Percentiles rank a stretch among this genome's conserved stretches.
These are phyloP conservation scores for Leistus spinibarbis DNA, from an alignment of 2,888 invertebrate genomes.

Conservation along the genomic window DNA sequence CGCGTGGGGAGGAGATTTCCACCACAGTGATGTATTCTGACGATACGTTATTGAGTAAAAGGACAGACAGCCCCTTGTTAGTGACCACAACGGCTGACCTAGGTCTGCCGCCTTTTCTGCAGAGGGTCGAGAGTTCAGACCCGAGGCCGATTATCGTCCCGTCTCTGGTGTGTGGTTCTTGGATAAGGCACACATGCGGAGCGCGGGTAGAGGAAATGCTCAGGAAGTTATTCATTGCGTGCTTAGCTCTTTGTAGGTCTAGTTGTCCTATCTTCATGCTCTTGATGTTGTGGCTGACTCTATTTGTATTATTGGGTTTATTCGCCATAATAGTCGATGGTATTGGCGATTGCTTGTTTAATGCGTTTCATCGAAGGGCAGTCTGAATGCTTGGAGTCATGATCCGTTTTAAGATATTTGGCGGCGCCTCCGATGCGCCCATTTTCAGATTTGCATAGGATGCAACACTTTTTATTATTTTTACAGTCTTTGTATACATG, in stretches of 20 bases:
- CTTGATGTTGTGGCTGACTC: background rate
- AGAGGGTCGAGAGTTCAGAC: background rate
- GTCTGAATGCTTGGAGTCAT: background rate
- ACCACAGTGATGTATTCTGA: too few species aligned
- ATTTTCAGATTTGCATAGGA: background rate
- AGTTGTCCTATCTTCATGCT: background rate
- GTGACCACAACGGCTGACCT: background rate
- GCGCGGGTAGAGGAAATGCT: background rate
- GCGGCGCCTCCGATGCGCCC: background rate
- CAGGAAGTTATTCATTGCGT: background rate
- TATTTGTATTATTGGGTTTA: background rate
- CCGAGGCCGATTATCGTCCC: conserved; percentile 5
- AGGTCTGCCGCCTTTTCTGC: conserved; percentile 1
- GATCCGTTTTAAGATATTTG: background rate
- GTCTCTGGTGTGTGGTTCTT: conserved; percentile 11
- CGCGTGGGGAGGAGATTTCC: too few species aligned
- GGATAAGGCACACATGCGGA: background rate
- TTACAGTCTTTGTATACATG: background rate
- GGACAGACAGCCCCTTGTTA: too few species aligned
- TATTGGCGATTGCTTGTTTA: background rate
- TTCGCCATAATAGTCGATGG: background rate
- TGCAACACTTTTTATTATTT: background rate
- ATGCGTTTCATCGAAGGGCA: background rate
- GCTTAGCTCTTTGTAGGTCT: background rate
- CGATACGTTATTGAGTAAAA: too few species aligned